Base-by-base conservation (phyloP, 2,888 invertebrate species). In the Mystacides longicornis region DNA sequence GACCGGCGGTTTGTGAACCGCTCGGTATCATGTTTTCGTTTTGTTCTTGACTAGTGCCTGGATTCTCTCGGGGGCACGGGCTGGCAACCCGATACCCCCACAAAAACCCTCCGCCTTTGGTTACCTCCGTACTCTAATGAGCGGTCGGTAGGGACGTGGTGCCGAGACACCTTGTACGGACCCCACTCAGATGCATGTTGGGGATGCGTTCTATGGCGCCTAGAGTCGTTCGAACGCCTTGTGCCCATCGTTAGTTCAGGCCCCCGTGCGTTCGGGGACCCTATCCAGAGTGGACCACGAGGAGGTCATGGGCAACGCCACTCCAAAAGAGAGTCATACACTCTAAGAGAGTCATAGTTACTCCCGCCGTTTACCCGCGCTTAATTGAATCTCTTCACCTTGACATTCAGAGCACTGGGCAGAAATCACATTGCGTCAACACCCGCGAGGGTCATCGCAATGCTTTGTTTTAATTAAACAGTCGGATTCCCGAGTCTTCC, bases 391-490 rank as follows among this genome's bases (percentile, higher is more conserved):
- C 79, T 81, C 80, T 80, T 80, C 79, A 80, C 77, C 72, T 81
- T 82, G 79, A 82, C 81, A 82, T 72, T 72, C 70, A 76, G 70
- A 77, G 76, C 78, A 82, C 80, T 81, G 80, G 80, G 81, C 80
- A 82, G 81, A 82, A 83, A 82, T 82, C 81, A 83, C 80, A 78
- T 79, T 77, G 76, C 74, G 78, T 77, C 77, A 78, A 73, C 75
- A 77, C 75, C 74, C 75, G 72, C 69, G 70, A 71, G 74, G 77
- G 77, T 79, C 80, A 80, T 81, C 81, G 77, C 80, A 79, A 81
- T 81, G 80, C 81, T 81, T 77, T 81, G 80, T 81, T 81, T 82
- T 81, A 78, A 81, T 81, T 80, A 81, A 78, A 80, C 79, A 80
- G 79, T 80, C 80, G 76, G 79, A 79, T 79, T 79, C 77, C 76